phyloP scores from a whole-genome alignment of 2,113 vertebrate species.

The Rhynchopsitta pachyrhyncha region DNA sequence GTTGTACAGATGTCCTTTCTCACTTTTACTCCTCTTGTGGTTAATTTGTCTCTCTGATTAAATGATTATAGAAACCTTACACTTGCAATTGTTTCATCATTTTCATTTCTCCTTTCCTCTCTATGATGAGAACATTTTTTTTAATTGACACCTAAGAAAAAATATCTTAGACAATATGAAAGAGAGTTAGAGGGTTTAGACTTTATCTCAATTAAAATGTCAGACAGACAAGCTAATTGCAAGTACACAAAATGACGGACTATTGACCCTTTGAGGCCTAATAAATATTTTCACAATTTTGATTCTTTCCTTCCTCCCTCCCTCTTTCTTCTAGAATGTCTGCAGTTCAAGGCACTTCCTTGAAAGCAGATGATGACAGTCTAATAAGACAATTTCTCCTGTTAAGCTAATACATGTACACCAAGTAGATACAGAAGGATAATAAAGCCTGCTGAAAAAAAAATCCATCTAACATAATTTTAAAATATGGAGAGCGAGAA shows the following conservation, averaged over 20 bases:
- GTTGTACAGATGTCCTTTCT: slow-evolving; percentile 38
- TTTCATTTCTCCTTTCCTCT: neutral
- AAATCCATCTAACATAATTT: neutral
- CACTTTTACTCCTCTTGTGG: neutral
- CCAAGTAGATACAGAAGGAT: neutral
- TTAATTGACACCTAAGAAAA: neutral
- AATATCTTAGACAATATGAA: neutral
- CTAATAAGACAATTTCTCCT: neutral
- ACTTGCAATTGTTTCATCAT: neutral
- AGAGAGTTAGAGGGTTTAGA: neutral
- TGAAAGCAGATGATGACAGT: neutral
- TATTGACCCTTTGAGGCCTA: neutral
- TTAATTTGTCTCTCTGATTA: slow-evolving; percentile 32
- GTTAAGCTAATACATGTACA: neutral
- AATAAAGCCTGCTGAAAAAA: neutral
- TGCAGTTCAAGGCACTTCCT: neutral
- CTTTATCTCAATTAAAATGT: slow-evolving; percentile 17
- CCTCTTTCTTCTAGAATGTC: neutral
- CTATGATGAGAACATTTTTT: neutral
- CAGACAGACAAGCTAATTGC: neutral
- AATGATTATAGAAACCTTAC: neutral
- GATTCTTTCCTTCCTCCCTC: neutral
- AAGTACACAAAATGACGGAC: neutral
- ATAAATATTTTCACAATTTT: neutral
- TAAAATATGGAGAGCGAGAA: neutral